Evolutionary conservation across 2,113 vertebrate genomes (phyloP).

Genomic region (Zosterops borbonicus): DNA sequence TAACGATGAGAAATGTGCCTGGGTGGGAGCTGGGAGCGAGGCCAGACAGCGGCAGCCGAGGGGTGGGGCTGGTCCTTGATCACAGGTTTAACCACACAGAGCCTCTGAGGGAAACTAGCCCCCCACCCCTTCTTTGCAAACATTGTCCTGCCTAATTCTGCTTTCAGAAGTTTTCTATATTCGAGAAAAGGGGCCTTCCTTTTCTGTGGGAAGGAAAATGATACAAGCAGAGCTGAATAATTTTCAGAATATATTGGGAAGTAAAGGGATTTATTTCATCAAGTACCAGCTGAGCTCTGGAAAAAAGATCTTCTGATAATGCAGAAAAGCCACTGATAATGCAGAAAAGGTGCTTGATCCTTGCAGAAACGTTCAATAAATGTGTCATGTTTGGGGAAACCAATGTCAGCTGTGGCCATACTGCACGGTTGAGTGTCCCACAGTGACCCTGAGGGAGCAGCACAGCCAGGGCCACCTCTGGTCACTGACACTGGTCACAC

Average conservation of each 20-base stretch:
- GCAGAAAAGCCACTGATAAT: not conserved
- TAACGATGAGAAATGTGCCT: not conserved
- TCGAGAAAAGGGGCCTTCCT: not conserved
- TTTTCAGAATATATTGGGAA: not conserved
- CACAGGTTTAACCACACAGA: not conserved
- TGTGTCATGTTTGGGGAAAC: not conserved
- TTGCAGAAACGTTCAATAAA: not conserved
- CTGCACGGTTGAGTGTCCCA: not conserved
- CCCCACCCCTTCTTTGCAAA: accelerated
- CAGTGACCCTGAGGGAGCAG: accelerated
- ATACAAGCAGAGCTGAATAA: not conserved
- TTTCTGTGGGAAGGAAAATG: not conserved
- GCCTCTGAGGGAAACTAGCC: not conserved
- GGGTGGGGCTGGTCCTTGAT: not conserved
- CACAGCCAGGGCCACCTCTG: accelerated
- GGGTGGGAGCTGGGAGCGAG: not conserved
- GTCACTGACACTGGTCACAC: not conserved
- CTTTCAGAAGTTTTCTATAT: not conserved
- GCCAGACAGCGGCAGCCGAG: accelerated
- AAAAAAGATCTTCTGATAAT: not conserved
- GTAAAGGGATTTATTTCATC: not conserved
- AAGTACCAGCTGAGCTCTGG: not conserved
- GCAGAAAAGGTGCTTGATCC: not conserved
- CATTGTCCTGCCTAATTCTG: not conserved
- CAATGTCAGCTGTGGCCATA: not conserved